Evolutionary conservation across 2,888 invertebrate genomes (phyloP).

Genomic region (Germaria angustata): DNA sequence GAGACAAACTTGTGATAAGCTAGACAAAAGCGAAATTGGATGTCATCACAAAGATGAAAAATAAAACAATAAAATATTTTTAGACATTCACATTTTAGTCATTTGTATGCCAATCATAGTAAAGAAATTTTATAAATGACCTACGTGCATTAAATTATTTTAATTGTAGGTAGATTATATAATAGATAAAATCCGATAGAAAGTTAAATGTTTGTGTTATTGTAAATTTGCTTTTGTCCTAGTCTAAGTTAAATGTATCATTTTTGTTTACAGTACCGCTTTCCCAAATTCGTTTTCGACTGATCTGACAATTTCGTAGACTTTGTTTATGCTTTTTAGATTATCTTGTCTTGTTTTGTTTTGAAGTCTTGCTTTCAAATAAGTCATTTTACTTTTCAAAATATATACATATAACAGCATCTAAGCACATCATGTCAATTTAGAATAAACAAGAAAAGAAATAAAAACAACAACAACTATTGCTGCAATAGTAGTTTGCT

Average conservation of each 20-base stretch:
- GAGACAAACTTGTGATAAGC: conserved; percentile 27
- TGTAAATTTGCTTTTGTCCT: no score
- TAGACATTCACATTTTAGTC: neutral
- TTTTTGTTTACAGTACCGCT: neutral
- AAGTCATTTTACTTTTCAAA: conserved; percentile 33
- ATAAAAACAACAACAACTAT: conserved; percentile 2
- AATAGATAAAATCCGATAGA: neutral
- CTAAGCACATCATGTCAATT: conserved; percentile 57
- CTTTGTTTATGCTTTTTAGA: conserved; percentile 53
- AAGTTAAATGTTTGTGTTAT: no score
- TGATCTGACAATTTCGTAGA: neutral
- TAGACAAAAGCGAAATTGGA: conserved; percentile 28
- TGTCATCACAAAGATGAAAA: conserved; percentile 36
- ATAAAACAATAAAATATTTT: neutral
- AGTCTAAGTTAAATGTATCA: no score
- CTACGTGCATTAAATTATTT: neutral
- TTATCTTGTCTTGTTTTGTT: conserved; percentile 52
- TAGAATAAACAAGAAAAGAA: conserved; percentile 8
- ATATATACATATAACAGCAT: neutral
- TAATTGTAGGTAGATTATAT: neutral
- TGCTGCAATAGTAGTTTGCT: conserved; percentile 40
- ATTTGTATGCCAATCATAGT: neutral
- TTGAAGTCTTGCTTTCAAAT: conserved; percentile 58
- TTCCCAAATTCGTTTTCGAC: neutral
- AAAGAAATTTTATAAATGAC: neutral